Evolutionary conservation across 2,888 invertebrate species (phyloP), one percentile per base, ranked within the genome.

Genomic region (Galeopsomyia nigrocyanea): DNA sequence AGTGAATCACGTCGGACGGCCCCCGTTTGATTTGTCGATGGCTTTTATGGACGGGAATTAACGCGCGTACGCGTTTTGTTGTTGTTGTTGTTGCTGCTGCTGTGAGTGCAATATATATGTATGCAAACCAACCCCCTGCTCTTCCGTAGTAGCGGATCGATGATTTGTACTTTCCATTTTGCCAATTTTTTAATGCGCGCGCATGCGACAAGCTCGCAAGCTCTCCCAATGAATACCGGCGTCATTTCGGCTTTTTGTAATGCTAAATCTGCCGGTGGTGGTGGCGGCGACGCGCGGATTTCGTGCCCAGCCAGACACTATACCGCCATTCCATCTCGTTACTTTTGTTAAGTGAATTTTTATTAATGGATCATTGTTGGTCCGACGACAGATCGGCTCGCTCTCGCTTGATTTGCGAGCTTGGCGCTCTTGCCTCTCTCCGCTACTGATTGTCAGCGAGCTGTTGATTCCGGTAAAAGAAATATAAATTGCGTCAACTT

Each of bases 21-120:
- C 21, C 61, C 19, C 63, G 81, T 84, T 85, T 85, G 85, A 85
- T 85, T 85, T 85, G 85, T 85, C 82, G 85, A 85, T 84, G 84
- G 84, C 83, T 86, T 86, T 86, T 84, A 85, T 84, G 83, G 84
- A 83, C 82, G 82, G 81, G 83, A 84, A 85, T 85, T 85, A 85
- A 84, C 84, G 84, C 82, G 80, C 49, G 47, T 16, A 31, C 51
- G 80, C 80, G 81, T 81, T 82, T 83, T 82, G 83, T 84, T 83
- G 9, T 53, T 26, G 26, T 26, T 26, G 26, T 26, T 26, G 26
- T 26, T 26, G 82, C 84, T 82, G 81, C 81, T 82, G 83, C 83
- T 83, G 81, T 58, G 21, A 17, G 26, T 46, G n/a, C 31, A 72
- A 69, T 14, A 53, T 17, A 19, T 13, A 7, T 51, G 16, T 17